Evolutionary conservation across 2,888 invertebrate genomes (phyloP).

Genomic region (Papilio protenor): DNA sequence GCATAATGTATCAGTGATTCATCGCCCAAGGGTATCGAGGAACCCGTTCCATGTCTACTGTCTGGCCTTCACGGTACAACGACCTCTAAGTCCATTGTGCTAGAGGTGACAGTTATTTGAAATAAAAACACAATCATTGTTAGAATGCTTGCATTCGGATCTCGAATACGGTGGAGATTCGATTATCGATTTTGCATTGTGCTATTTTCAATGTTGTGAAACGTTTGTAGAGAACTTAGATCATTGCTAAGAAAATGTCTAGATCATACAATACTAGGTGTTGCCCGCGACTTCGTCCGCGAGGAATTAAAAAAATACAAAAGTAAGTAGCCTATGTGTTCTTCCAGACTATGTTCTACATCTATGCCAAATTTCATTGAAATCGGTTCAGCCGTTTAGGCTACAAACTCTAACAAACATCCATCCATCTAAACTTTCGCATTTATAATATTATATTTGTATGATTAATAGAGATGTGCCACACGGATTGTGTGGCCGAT

Average conservation of each 20-base stretch:
- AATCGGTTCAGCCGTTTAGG: no score
- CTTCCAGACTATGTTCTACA: no score
- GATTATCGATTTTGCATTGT: neutral
- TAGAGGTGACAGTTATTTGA: conserved; percentile 41
- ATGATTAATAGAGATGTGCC: no score
- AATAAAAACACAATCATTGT: conserved; percentile 14
- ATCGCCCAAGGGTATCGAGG: conserved; percentile 43
- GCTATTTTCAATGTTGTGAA: neutral
- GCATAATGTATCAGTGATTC: conserved; percentile 50
- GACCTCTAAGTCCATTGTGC: conserved; percentile 42
- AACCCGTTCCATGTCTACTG: conserved; percentile 40
- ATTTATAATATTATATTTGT: no score
- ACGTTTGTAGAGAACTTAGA: neutral
- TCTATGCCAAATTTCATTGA: no score
- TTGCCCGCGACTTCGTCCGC: no score
- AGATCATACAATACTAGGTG: neutral
- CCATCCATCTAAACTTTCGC: no score
- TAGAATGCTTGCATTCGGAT: conserved; percentile 17
- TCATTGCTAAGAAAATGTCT: neutral
- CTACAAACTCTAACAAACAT: no score
- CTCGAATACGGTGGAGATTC: conserved; percentile 4
- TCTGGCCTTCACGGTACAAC: conserved; percentile 45
- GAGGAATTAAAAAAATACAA: no score
- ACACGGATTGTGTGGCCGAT: no score
- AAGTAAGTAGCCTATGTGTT: no score